phyloP scores from a whole-genome alignment of 2,888 invertebrate species.

The Amphipyra tragopoginis region DNA sequence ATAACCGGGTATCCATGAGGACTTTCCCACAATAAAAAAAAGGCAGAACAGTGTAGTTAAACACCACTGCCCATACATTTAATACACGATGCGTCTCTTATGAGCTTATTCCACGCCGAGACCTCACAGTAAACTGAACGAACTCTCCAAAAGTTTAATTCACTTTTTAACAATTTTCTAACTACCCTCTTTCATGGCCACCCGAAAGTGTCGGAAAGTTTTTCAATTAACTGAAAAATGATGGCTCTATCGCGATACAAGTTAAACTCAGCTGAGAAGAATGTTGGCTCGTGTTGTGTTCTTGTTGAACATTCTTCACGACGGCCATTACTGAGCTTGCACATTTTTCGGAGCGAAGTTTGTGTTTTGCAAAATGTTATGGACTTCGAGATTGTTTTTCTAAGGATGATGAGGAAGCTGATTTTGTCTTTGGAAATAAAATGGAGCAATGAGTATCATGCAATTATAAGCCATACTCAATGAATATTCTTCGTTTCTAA shows the following conservation, averaged over 20 bases:
- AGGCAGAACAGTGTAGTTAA: too few species aligned
- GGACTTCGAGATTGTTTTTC: too few species aligned
- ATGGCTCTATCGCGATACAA: slow-evolving; percentile 49
- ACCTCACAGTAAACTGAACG: not conserved
- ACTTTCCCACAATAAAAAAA: too few species aligned
- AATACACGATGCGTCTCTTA: too few species aligned
- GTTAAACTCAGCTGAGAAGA: slow-evolving; percentile 25
- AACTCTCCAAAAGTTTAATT: slow-evolving; percentile 20
- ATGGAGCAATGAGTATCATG: too few species aligned
- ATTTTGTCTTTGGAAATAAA: too few species aligned
- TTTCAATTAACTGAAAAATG: slow-evolving; percentile 68
- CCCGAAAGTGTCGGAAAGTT: slow-evolving; percentile 53
- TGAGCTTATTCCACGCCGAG: not conserved
- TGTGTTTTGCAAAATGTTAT: too few species aligned
- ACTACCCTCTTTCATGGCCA: slow-evolving; percentile 40
- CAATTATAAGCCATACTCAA: too few species aligned
- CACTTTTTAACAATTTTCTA: slow-evolving; percentile 31
- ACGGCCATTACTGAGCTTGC: slow-evolving; percentile 10
- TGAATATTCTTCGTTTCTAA: too few species aligned
- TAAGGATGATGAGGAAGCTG: too few species aligned
- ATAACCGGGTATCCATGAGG: too few species aligned
- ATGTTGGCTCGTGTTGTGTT: slow-evolving; percentile 23
- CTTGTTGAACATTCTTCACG: slow-evolving; percentile 21
- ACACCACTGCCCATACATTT: too few species aligned
- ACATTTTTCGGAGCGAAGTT: slow-evolving; percentile 12